Base-by-base conservation (phyloP, 2,113 vertebrate species). In the Poecilia latipinna region DNA sequence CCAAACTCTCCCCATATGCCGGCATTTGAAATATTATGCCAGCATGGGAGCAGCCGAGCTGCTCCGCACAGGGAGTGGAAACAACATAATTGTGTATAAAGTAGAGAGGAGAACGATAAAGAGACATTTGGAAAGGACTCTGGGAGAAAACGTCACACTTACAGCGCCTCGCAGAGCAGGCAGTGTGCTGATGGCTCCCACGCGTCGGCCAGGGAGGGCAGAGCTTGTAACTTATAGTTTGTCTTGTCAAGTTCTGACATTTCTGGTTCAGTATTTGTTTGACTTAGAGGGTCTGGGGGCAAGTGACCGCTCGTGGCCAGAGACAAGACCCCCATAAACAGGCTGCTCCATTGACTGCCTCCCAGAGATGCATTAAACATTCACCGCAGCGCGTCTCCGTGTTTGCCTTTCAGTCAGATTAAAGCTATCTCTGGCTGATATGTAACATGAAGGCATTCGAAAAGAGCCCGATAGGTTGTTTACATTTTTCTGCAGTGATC, bases 11-110 rank as follows among this genome's bases (percentile, higher is more conserved):
- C 85, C 82, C 91, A 89, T 89, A 83, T 88, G 88, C 78, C 72
- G 72, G 61, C 88, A 74, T 92, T 91, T 90, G 87, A 90, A 90
- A 85, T 91, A 81, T 89, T 86, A 73, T 87, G 83, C 89, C 86
- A 84, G 75, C 81, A 65, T 77, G 70, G 86, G 78, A 75, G 72
- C 76, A 88, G 77, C 75, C 89, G 82, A 78, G 89, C 85, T 78
- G 31, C 86, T 37, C 68, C 82, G 65, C 83, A 78, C 82, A 75
- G 74, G 75, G 75, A 89, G 70, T 88, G 88, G 88, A 90, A 89
- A 88, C 80, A 82, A 64, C 78, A 78, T 76, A 74, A 84, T 79
- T 90, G 62, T 85, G 83, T 86, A 76, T 62, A 84, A 81, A 83
- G 73, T 54, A 71, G 82, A 74, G 72, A 80, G 68, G 37, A 81